A percentile compares a stretch with the other conserved stretches of the same genome.
Evolutionary conservation across 2,113 vertebrate species (phyloP).

Genomic region (Oncorhynchus keta): DNA sequence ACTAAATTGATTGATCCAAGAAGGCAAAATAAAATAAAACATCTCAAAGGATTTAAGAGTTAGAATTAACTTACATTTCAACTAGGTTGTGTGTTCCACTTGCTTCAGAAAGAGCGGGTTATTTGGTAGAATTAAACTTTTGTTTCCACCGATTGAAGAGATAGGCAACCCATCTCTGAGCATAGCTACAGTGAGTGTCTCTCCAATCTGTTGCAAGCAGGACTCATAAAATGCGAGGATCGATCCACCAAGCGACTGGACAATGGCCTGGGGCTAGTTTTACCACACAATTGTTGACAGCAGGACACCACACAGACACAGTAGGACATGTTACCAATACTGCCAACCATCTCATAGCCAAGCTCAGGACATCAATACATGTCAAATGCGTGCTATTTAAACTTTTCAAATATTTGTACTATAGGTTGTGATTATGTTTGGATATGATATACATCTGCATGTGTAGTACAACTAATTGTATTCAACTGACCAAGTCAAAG

Average conservation of each 20-base stretch:
- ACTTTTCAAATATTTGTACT: not conserved
- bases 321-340: slow-evolving; percentile 48
- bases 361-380: slow-evolving; percentile 45
- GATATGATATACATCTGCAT: not conserved
- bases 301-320: slow-evolving; percentile 45
- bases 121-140: slow-evolving; percentile 9
- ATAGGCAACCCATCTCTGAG: slow-evolving; percentile 13
- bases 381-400: slow-evolving; percentile 18
- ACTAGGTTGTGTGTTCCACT: slow-evolving; percentile 15
- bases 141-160: slow-evolving; percentile 22
- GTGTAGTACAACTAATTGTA: not conserved
- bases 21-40: not conserved
- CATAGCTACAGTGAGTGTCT: slow-evolving; percentile 43
- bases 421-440: not conserved
- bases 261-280: slow-evolving; percentile 69
- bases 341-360: slow-evolving; percentile 51
- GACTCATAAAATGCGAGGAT: slow-evolving; percentile 65
- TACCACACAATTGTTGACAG: slow-evolving; percentile 71
- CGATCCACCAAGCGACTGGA: slow-evolving; percentile 72
- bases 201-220: slow-evolving; percentile 45
- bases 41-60: not conserved
- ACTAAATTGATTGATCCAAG: not conserved
- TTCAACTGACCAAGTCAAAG: not conserved
- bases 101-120: slow-evolving; percentile 9
- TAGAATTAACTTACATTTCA: slow-evolving; percentile 38